Evolutionary conservation across 2,888 invertebrate genomes (phyloP).

Genomic region (Drosophila buzzatii): DNA sequence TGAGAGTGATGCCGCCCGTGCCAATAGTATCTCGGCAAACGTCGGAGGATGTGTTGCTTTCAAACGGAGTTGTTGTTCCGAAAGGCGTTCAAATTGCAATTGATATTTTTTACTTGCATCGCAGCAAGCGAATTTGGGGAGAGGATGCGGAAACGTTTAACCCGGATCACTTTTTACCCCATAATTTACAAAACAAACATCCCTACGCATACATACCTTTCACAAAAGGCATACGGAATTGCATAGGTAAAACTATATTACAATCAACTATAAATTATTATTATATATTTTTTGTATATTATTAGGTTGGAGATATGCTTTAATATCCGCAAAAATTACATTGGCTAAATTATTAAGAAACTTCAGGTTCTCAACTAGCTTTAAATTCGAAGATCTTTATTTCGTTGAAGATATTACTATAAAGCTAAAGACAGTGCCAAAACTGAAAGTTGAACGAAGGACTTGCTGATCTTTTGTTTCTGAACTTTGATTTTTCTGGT

Average conservation of each 20-base stretch:
- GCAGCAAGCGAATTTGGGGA: slow-evolving; percentile 83
- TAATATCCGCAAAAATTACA: slow-evolving; percentile 79
- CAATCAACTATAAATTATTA: background rate
- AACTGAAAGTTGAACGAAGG: slow-evolving; percentile 68
- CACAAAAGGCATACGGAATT: slow-evolving; percentile 83
- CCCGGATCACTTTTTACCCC: slow-evolving; percentile 83
- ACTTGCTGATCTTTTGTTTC: slow-evolving; percentile 7
- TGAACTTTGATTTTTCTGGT: background rate
- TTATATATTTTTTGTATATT: background rate
- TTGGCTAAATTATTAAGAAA: slow-evolving; percentile 80
- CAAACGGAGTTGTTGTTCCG: slow-evolving; percentile 79
- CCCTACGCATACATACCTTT: slow-evolving; percentile 84
- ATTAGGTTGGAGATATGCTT: slow-evolving; percentile 82
- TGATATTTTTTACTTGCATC: slow-evolving; percentile 83
- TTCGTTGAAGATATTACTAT: slow-evolving; percentile 83
- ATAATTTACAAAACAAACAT: slow-evolving; percentile 79
- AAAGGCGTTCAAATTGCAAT: slow-evolving; percentile 81
- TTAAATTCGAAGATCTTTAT: slow-evolving; percentile 79
- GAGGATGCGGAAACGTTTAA: slow-evolving; percentile 81
- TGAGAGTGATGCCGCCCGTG: slow-evolving; percentile 82
- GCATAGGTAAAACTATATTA: slow-evolving; percentile 72
- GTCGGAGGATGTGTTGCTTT: slow-evolving; percentile 66
- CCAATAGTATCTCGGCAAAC: slow-evolving; percentile 80
- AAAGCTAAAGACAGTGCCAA: slow-evolving; percentile 75
- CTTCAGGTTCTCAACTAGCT: slow-evolving; percentile 78